phyloP scores from a whole-genome alignment of 2,888 invertebrate genomes.

The Tetragnatha montana region DNA sequence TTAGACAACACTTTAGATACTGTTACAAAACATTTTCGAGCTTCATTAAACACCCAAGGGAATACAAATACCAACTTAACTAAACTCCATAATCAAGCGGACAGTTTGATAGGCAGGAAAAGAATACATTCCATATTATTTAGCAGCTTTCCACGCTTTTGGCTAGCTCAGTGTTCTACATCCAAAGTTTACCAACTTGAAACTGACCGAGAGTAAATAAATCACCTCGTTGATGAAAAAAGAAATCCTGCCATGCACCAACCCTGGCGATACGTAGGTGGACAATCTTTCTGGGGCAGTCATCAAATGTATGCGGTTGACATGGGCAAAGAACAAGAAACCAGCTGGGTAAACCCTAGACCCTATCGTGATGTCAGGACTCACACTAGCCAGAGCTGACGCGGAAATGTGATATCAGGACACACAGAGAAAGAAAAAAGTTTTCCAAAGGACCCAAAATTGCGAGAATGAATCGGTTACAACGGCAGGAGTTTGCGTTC shows the following conservation, averaged over 20 bases:
- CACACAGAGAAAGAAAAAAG: constrained; percentile 10
- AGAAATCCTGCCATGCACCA: background rate
- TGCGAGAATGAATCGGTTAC: constrained; percentile 48
- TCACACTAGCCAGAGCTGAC: constrained; percentile 53
- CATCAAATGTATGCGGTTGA: constrained; percentile 64
- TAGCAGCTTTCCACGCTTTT: no score
- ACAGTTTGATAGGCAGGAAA: no score
- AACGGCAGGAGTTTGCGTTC: constrained; percentile 23
- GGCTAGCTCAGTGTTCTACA: no score
- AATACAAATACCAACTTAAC: no score
- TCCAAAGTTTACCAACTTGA: background rate
- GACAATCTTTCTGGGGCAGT: constrained; percentile 43
- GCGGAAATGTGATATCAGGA: constrained; percentile 49
- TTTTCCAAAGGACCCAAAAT: constrained; percentile 21
- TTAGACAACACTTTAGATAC: no score
- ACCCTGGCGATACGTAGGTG: constrained; percentile 54
- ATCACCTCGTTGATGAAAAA: background rate
- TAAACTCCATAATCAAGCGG: no score
- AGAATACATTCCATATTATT: no score
- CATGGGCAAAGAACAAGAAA: constrained; percentile 54
- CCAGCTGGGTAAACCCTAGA: constrained; percentile 56
- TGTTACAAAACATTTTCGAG: no score
- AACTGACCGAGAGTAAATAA: background rate
- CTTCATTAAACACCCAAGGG: no score
- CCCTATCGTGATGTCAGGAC: constrained; percentile 47